Conservation (phyloP, 2,888 invertebrate species). For the Hemicrepidius hirtus region DNA sequence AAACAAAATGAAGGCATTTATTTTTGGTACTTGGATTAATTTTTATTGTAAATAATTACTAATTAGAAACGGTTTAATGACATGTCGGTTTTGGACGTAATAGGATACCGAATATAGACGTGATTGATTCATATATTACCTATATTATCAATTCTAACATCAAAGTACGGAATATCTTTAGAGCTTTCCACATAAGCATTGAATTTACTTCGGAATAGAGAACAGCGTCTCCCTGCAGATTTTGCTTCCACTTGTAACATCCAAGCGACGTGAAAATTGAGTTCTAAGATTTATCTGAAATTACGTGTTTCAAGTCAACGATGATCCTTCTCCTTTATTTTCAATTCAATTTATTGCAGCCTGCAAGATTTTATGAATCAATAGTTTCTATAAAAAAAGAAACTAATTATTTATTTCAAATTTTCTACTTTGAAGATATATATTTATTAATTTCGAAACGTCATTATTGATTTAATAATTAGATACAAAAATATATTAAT, state of each 20-base stretch:
- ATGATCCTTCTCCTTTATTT: background rate
- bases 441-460: too few species aligned
- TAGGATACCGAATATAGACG: conserved; percentile 1
- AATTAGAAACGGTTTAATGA: background rate
- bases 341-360: background rate
- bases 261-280: background rate
- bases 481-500: too few species aligned
- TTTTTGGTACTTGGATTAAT: too few species aligned
- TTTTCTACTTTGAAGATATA: too few species aligned
- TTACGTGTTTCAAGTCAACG: background rate
- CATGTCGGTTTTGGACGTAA: background rate
- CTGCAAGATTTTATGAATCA: background rate
- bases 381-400: too few species aligned
- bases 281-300: background rate
- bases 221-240: background rate
- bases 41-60: background rate
- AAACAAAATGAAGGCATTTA: background rate
- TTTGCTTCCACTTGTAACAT: background rate
- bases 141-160: conserved; percentile 19
- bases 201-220: background rate
- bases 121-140: conserved; percentile 25
- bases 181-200: background rate
- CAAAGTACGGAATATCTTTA: conserved; percentile 4
- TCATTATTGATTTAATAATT: too few species aligned
- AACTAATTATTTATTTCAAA: too few species aligned